phyloP scores from a whole-genome alignment of 2,888 invertebrate species.

The Mycalesis mineus region DNA sequence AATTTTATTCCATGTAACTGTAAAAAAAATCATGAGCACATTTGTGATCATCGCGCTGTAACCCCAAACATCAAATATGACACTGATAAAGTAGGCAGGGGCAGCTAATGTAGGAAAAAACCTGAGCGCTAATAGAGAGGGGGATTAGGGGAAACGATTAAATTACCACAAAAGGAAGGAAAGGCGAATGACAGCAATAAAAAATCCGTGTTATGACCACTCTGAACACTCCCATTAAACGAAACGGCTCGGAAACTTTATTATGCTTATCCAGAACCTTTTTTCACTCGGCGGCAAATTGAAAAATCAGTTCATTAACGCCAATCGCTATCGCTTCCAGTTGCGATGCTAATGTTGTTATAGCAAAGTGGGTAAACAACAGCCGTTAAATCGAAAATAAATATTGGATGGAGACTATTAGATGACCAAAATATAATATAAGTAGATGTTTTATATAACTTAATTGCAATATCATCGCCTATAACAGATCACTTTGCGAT shows the following conservation, averaged over 20 bases:
- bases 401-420: too few species aligned
- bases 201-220: constrained; percentile 52
- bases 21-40: too few species aligned
- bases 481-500: too few species aligned
- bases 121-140: constrained; percentile 19
- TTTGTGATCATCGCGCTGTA: not conserved
- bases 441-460: too few species aligned
- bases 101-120: constrained; percentile 18
- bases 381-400: too few species aligned
- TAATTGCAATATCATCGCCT: too few species aligned
- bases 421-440: too few species aligned
- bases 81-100: constrained; percentile 16
- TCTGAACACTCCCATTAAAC: constrained; percentile 55
- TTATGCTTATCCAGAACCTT: constrained; percentile 38
- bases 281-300: constrained; percentile 30
- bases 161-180: constrained; percentile 60
- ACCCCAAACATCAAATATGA: constrained; percentile 14
- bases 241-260: constrained; percentile 37
- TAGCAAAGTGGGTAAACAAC: not conserved
- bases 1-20: too few species aligned
- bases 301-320: constrained; percentile 28
- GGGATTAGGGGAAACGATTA: constrained; percentile 50
- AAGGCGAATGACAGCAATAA: constrained; percentile 52
- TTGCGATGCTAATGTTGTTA: not conserved
- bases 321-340: not conserved